Evolutionary conservation across 2,113 vertebrate genomes (phyloP).

Genomic region (Mixornis gularis): DNA sequence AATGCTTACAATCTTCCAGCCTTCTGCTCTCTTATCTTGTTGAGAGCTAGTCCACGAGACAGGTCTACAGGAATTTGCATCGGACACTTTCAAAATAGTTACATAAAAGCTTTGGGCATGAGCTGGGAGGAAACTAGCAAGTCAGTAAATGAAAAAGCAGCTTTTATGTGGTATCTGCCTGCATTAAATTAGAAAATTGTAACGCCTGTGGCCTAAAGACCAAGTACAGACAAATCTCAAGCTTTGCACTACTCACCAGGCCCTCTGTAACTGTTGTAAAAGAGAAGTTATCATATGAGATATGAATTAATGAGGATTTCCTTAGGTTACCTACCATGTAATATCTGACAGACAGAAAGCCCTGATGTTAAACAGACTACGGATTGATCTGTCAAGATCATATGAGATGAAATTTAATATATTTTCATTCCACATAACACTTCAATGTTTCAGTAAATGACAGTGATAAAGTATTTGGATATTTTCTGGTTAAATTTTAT

Average conservation of each 20-base stretch:
- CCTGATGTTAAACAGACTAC: not conserved
- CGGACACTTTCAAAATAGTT: not conserved
- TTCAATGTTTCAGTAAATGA: not conserved
- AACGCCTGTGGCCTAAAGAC: not conserved
- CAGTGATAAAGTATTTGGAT: not conserved
- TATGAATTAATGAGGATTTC: not conserved
- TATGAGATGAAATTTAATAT: not conserved
- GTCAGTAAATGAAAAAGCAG: not conserved
- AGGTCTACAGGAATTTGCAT: not conserved
- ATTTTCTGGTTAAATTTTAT: not conserved
- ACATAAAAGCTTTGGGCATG: not conserved
- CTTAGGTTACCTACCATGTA: not conserved
- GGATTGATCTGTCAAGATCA: not conserved
- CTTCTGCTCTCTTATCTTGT: not conserved
- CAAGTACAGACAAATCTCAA: not conserved
- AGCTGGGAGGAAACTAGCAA: not conserved
- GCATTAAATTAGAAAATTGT: not conserved
- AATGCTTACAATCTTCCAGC: not conserved
- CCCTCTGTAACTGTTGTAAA: not conserved
- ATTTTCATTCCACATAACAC: not conserved
- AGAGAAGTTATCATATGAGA: not conserved
- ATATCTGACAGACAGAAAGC: not conserved
- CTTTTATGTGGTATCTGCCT: not conserved
- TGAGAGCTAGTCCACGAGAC: not conserved
- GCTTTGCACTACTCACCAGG: not conserved